Percentiles rank a stretch among this genome's conserved stretches.
phyloP scores from a whole-genome alignment of 2,888 invertebrate species.

The Zhengitettix transpicula region DNA sequence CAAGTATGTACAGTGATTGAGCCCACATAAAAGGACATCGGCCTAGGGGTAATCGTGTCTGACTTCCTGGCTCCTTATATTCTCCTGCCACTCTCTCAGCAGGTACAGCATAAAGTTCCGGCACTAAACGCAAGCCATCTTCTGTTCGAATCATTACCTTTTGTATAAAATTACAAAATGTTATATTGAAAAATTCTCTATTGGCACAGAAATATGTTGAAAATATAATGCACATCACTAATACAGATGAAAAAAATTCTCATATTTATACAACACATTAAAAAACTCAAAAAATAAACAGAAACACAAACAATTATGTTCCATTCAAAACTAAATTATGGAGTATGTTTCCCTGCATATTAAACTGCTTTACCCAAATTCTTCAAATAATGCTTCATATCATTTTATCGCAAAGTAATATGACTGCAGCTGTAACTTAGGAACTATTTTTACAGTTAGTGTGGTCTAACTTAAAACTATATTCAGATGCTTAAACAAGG shows the following conservation, averaged over 20 bases:
- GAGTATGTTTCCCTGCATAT: too few relatives aligned
- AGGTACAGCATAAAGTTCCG: slow-evolving; percentile 87
- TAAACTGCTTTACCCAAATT: too few relatives aligned
- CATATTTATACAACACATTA: not conserved
- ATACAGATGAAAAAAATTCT: not conserved
- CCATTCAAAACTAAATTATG: too few relatives aligned
- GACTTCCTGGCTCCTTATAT: slow-evolving; percentile 78
- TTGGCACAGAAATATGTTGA: too few relatives aligned
- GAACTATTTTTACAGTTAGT: too few relatives aligned
- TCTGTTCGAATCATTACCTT: slow-evolving; percentile 66
- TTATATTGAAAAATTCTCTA: not conserved
- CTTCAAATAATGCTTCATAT: too few relatives aligned
- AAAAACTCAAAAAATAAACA: too few relatives aligned
- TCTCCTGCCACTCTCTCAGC: slow-evolving; percentile 70
- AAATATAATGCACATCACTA: not conserved
- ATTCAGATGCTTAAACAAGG: too few relatives aligned
- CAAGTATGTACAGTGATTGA: slow-evolving; percentile 90
- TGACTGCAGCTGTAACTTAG: too few relatives aligned
- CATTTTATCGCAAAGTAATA: too few relatives aligned
- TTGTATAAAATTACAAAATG: not conserved
- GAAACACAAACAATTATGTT: too few relatives aligned
- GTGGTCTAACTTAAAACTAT: too few relatives aligned
- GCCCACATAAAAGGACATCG: slow-evolving; percentile 95
- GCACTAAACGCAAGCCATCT: slow-evolving; percentile 76
- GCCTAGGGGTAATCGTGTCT: slow-evolving; percentile 69